phyloP scores from a whole-genome alignment of 2,888 invertebrate genomes.

The Cyaniris semiargus region DNA sequence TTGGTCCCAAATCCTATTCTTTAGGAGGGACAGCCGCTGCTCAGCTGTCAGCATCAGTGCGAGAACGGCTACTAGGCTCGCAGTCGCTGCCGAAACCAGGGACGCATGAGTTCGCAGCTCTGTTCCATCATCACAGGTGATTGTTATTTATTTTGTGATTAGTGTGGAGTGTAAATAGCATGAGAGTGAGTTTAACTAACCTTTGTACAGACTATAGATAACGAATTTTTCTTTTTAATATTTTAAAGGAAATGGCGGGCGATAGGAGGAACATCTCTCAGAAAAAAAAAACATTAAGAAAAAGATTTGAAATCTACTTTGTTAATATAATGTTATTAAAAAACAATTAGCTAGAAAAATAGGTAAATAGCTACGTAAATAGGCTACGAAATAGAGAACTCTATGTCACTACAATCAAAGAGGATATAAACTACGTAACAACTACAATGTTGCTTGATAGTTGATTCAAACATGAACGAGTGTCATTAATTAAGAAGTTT shows the following conservation, averaged over 20 bases:
- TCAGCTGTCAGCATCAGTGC: constrained; percentile 91
- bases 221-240: background rate
- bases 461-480: too few species aligned
- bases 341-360: too few species aligned
- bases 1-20: constrained; percentile 91
- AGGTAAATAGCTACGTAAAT: too few species aligned
- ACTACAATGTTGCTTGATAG: too few species aligned
- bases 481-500: background rate
- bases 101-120: constrained; percentile 84
- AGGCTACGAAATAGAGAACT: too few species aligned
- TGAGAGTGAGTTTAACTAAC: constrained; percentile 4
- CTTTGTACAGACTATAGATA: background rate
- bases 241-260: background rate
- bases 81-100: constrained; percentile 91
- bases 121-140: constrained; percentile 83
- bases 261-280: too few species aligned
- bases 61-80: constrained; percentile 91
- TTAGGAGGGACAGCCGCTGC: constrained; percentile 91
- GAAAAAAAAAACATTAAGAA: background rate
- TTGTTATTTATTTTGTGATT: background rate
- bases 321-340: too few species aligned
- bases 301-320: too few species aligned
- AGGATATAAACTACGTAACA: too few species aligned
- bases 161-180: constrained; percentile 16
- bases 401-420: too few species aligned